phyloP scores from a whole-genome alignment of 2,888 invertebrate species.

The Ophion obscuratus region DNA sequence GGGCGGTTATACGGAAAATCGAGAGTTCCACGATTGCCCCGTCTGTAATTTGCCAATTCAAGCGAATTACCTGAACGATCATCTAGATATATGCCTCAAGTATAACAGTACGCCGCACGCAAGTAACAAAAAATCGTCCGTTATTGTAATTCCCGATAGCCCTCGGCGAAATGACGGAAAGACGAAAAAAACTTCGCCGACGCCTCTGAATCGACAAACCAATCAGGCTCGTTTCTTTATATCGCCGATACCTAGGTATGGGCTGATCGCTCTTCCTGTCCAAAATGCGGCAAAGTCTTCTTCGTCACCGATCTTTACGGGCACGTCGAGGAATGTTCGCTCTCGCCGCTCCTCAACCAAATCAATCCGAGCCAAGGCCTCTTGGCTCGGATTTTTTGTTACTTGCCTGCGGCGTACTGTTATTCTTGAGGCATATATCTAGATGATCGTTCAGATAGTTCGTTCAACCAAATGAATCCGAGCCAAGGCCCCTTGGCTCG shows the following conservation, averaged over 20 bases:
- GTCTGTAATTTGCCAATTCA: conserved; percentile 42
- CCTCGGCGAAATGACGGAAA: too few relatives aligned
- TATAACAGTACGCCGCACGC: not conserved
- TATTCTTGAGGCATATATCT: too few relatives aligned
- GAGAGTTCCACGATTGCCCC: conserved; percentile 48
- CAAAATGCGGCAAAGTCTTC: too few relatives aligned
- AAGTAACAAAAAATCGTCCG: not conserved
- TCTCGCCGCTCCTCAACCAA: too few relatives aligned
- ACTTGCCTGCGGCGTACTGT: too few relatives aligned
- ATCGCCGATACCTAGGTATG: conserved; percentile 50
- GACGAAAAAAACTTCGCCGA: not conserved
- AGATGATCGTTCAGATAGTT: too few relatives aligned
- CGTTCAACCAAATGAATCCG: too few relatives aligned
- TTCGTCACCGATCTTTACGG: too few relatives aligned
- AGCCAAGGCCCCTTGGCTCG: not conserved
- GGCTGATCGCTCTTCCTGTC: conserved; percentile 66
- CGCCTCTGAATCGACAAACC: conserved; percentile 20
- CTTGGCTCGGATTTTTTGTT: too few relatives aligned
- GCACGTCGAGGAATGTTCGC: too few relatives aligned
- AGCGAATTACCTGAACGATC: conserved; percentile 44
- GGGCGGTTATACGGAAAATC: not conserved
- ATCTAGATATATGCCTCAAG: conserved; percentile 59
- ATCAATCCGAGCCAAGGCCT: not conserved
- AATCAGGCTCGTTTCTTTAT: conserved; percentile 20
- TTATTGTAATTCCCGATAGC: conserved; percentile 21